Conservation (phyloP, 2,113 vertebrate genomes). For the Mungos mungo region DNA sequence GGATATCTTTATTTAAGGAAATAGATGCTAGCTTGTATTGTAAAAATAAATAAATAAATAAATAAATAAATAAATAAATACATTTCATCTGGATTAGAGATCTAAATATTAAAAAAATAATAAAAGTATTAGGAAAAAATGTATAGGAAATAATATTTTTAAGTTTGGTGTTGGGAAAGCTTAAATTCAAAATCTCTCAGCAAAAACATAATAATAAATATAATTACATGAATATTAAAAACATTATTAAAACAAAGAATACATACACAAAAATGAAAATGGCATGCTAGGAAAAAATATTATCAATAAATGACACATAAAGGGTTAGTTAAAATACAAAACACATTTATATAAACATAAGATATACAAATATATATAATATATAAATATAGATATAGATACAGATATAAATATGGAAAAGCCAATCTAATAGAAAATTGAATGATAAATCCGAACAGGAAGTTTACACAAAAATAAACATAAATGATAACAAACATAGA, state of each 20-base stretch:
- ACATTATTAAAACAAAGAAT: background rate
- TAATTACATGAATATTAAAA: background rate
- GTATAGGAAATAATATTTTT: background rate
- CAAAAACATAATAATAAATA: background rate
- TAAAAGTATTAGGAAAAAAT: background rate
- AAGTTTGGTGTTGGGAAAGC: background rate
- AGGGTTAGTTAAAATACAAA: background rate
- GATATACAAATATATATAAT: background rate
- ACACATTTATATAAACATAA: background rate
- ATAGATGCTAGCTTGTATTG: background rate
- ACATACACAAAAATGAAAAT: background rate
- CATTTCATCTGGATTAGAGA: background rate
- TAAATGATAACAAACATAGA: background rate
- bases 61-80: background rate
- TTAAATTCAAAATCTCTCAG: conserved; percentile 14
- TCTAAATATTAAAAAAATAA: background rate
- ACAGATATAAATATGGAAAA: background rate
- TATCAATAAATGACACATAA: background rate
- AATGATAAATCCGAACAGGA: background rate
- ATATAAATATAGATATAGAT: background rate
- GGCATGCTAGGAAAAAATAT: background rate
- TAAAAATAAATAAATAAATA: background rate
- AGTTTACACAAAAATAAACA: background rate
- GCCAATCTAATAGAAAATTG: background rate
- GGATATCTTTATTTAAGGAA: background rate